Percentiles rank a stretch among this genome's conserved stretches.
phyloP scores from a whole-genome alignment of 1,140 invertebrate species.

The Drosophila varians region DNA sequence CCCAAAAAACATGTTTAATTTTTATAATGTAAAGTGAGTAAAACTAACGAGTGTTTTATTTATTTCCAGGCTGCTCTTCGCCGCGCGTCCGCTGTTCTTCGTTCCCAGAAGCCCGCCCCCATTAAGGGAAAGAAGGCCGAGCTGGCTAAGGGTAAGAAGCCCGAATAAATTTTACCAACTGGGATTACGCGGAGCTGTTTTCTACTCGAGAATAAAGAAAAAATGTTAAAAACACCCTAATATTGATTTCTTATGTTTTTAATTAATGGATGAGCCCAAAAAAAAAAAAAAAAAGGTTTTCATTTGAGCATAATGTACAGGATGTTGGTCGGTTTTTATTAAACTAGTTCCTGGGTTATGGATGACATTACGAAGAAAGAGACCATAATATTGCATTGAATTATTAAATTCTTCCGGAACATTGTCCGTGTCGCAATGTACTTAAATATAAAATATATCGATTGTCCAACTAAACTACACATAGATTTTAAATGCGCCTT shows the following conservation, averaged over 20 bases:
- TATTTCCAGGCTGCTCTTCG: constrained; percentile 67
- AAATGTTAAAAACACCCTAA: constrained; percentile 56
- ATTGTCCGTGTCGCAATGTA: constrained; percentile 5
- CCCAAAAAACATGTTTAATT: no score
- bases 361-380: constrained; percentile 28
- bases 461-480: constrained; percentile 4
- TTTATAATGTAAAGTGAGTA: neutral
- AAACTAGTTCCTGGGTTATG: constrained; percentile 19
- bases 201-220: constrained; percentile 77
- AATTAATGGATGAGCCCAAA: no score
- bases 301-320: neutral
- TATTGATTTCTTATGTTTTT: neutral
- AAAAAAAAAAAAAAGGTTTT: no score
- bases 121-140: constrained; percentile 91
- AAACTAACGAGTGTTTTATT: constrained; percentile 5
- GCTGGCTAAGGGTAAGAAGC: constrained; percentile 49
- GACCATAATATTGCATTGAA: constrained; percentile 34
- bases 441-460: constrained; percentile 13
- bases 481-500: constrained; percentile 63
- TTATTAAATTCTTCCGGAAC: neutral
- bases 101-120: constrained; percentile 93
- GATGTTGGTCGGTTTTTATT: constrained; percentile 2
- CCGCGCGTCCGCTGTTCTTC: constrained; percentile 90
- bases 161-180: constrained; percentile 61
- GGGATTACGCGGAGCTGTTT: constrained; percentile 65